Base-by-base conservation (phyloP, 1,140 invertebrate genomes). In the Camponotus vicinus region DNA sequence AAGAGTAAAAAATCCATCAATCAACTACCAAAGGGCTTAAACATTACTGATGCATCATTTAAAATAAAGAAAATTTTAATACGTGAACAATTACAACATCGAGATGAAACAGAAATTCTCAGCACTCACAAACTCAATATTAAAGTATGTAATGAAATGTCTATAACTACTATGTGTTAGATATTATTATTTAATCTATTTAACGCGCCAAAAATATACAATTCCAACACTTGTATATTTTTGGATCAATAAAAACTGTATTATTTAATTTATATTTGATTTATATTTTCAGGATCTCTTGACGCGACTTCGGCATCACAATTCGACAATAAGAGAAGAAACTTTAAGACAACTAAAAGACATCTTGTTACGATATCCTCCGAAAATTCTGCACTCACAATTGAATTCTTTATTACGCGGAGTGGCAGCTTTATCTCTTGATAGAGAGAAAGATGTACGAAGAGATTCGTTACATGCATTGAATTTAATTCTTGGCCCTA, bases 41-140 rank as follows among this genome's bases (percentile, higher is more conserved):
- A 99, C 96, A 96, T 98, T 3, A 99, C 98, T 0, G 97, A 98
- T 92, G 97, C 98, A 0, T 96, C 97, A 90, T 99, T 99, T 92
- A 98, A 98, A 96, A 96, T 98, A 2, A 97, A 97, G 90, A 98
- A 98, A 92, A 98, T 99, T 89, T 95, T 98, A 9, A 96, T 99
- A 57, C 96, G 96, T 78, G 96, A 97, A 91, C 98, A 98, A 92
- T 94, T 98, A 1, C 97, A 97, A 91, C 96, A 96, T 64, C 96
- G 96, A 76, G 94, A 95, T 82, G 94, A 95, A 45, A 93, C 95
- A 3, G 96, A 97, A 90, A 96, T 97, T 49, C 95, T 97, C 40
- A 97, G 97, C 37, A 96, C 96, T 79, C 96, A 97, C 70, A 98
- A 98, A 92, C 95, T 98, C 0, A 98, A 97, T 92, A 93, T 97